phyloP scores from a whole-genome alignment of 1,140 invertebrate species.

The Achatina immaculata region DNA sequence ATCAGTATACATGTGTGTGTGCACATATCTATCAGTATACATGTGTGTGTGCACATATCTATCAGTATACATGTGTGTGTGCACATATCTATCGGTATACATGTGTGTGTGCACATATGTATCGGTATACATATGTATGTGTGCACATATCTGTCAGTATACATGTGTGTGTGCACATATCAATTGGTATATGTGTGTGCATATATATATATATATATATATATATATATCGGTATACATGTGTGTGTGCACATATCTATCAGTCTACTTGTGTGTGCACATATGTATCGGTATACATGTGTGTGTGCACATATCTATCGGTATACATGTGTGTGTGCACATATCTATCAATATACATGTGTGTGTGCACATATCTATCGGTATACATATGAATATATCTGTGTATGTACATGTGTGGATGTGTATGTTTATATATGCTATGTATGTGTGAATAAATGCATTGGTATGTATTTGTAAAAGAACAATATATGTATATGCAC shows the following conservation, averaged over 20 bases:
- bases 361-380: too few species aligned
- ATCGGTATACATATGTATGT: not conserved
- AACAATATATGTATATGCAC: too few species aligned
- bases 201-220: not conserved
- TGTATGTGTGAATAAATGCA: too few species aligned
- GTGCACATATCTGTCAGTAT: not conserved
- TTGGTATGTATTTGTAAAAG: not conserved
- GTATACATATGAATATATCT: not conserved
- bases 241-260: not conserved
- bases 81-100: too few species aligned
- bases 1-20: too few species aligned
- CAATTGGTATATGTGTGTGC: not conserved
- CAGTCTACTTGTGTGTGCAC: not conserved
- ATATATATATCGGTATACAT: too few species aligned
- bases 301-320: too few species aligned
- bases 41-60: not conserved
- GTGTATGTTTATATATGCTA: too few species aligned
- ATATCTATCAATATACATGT: not conserved
- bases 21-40: too few species aligned
- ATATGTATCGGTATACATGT: too few species aligned
- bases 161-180: not conserved
- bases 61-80: too few species aligned
- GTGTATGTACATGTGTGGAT: not conserved
- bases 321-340: constrained; percentile 4
- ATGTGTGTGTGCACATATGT: not conserved